Base-by-base conservation (phyloP, 2,113 vertebrate species). In the Grammomys dolichurus region DNA sequence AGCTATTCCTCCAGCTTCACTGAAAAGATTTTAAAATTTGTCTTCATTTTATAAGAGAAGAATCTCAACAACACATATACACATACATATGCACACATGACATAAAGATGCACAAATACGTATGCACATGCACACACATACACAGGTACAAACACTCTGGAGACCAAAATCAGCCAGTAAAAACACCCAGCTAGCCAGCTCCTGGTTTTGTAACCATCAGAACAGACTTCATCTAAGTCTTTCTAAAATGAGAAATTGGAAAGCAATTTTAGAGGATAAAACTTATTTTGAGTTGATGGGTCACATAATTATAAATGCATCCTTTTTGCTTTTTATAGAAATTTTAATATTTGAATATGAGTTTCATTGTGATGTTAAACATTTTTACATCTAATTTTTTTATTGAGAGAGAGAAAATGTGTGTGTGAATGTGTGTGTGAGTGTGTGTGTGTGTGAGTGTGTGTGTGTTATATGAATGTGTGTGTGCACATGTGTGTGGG, bases 291-390 rank as follows among this genome's bases (percentile, higher is more conserved):
- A 67, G 51, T 67, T n/a, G 58, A 80, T 43, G n/a, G 3, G n/a
- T 70, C n/a, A 9, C 69, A 46, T 76, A 77, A 56, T 81, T 60
- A 73, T 24, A 94, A 56, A 33, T 67, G n/a, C 43, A 72, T 87
- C 89, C 28, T 81, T 90, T 63, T 46, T 81, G 20, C 58, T 81
- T 91, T 88, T 72, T 54, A n/a, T 17, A 56, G 6, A 80, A 86
- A 17, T 7, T 92, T 96, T 82, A 77, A 51, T 89, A 17, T 7
- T 92, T 96, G 77, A 77, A 51, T 89, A n/a, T 48, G 4, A 78
- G 46, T 17, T 78, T 91, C 24, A 69, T 58, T 11, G 28, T 87
- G 48, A 95, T 70, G 80, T 60, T 80, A 94, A 95, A 56, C 40
- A 65, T 86, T 51, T 1, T 80, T 87, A 97, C 92, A 51, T 22